Evolutionary conservation across 2,797 vertebrate genomes (phyloP).

Genomic region (Cheirogaleus major): DNA sequence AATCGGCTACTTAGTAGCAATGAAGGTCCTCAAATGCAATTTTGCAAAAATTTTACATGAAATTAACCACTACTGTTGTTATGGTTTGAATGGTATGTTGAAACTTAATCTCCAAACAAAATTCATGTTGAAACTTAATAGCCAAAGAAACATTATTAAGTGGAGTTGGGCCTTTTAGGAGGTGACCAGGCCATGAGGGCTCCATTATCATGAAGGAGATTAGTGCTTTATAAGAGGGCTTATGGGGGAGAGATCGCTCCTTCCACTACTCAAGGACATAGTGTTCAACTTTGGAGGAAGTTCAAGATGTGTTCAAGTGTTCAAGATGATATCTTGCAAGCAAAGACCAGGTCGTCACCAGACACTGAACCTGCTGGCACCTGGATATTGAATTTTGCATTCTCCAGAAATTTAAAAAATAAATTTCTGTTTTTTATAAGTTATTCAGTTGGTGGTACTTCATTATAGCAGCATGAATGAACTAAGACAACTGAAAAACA

Average conservation of each 20-base stretch:
- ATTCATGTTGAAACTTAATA: no score
- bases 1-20: background rate
- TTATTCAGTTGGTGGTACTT: no score
- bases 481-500: background rate
- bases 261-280: background rate
- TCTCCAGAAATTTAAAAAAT: background rate
- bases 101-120: background rate
- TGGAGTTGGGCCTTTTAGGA: no score
- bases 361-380: background rate
- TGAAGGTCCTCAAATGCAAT: background rate
- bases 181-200: no score
- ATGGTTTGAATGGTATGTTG: background rate
- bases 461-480: background rate
- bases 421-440: no score
- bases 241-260: background rate
- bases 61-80: background rate
- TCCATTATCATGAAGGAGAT: no score
- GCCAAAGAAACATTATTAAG: no score
- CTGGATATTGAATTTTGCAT: background rate
- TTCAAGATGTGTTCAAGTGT: background rate
- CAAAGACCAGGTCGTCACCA: background rate
- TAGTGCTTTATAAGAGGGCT: no score
- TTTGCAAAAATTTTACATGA: background rate
- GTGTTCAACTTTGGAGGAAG: background rate
- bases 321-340: background rate